Conservation (phyloP, 2,888 invertebrate genomes). For the Serrognathus titanus region DNA sequence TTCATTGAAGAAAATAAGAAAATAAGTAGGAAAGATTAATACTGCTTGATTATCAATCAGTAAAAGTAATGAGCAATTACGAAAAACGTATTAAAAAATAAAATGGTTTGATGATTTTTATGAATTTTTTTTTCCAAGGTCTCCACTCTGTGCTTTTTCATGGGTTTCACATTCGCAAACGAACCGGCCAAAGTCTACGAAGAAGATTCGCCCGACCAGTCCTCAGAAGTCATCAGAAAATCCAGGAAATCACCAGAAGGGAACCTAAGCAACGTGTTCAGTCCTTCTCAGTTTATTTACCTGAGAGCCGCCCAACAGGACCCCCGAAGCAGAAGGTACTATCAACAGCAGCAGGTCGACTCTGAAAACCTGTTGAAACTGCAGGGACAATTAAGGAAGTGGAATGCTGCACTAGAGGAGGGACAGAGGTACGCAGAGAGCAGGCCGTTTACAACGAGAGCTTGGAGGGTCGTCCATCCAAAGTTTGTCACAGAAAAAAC, state of each 20-base stretch:
- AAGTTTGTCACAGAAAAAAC: conserved; percentile 21
- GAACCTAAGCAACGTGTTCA: conserved; percentile 12
- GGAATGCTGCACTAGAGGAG: background rate
- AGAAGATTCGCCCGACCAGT: conserved; percentile 14
- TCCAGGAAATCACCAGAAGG: conserved; percentile 19
- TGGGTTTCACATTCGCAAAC: background rate
- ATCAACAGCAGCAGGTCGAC: conserved; percentile 40
- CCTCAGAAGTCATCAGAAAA: conserved; percentile 18
- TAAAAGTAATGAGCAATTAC: no score
- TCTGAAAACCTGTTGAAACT: conserved; percentile 12
- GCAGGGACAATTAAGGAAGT: background rate
- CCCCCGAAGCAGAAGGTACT: conserved; percentile 35
- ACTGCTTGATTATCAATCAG: no score
- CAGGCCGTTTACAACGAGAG: no score
- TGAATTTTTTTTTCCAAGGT: conserved; percentile 12
- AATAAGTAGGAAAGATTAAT: no score
- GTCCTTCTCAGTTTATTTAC: conserved; percentile 35
- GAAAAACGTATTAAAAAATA: no score
- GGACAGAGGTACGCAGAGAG: no score
- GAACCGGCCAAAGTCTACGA: conserved; percentile 19
- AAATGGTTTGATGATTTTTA: background rate
- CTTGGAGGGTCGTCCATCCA: conserved; percentile 18
- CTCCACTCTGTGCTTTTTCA: conserved; percentile 1
- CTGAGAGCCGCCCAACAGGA: conserved; percentile 37
- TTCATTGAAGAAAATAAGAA: no score